These are phyloP conservation scores for Sardinella longiceps DNA, from an alignment of 2,797 vertebrate genomes.

Conservation along the genomic window DNA sequence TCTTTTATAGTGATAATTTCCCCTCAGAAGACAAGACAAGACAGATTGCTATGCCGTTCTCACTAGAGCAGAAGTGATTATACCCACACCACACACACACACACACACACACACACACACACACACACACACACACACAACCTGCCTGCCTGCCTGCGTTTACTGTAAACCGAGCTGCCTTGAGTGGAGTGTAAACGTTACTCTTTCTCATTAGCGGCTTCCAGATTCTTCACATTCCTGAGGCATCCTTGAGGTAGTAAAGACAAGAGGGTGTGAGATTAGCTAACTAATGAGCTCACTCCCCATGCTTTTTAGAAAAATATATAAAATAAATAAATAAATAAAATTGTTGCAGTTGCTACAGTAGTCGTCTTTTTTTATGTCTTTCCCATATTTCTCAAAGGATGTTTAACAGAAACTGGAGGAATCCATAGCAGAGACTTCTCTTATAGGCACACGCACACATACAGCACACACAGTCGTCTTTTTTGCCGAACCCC, in stretches of 20 bases:
- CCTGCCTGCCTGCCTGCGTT: conserved; percentile 5
- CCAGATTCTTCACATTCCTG: conserved; percentile 65
- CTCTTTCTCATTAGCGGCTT: conserved; percentile 27
- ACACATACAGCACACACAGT: too few species aligned
- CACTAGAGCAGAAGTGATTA: not conserved
- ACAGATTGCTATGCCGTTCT: not conserved
- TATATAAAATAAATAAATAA: too few species aligned
- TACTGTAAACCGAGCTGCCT: conserved; percentile 31
- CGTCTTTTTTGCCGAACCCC: not conserved
- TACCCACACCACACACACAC: too few species aligned
- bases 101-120: too few species aligned
- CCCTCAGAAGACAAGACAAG: not conserved
- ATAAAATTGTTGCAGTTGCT: not conserved
- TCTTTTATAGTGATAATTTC: not conserved
- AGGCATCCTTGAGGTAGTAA: conserved; percentile 38
- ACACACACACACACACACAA: too few species aligned
- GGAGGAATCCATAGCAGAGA: not conserved
- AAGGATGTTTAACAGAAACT: not conserved
- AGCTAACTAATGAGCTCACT: not conserved
- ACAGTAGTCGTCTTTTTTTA: not conserved
- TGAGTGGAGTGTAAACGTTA: conserved; percentile 38
- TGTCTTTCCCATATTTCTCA: not conserved
- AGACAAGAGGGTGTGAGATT: conserved; percentile 7
- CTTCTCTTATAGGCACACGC: not conserved
- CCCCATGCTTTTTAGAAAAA: too few species aligned